Percentiles rank a stretch among this genome's conserved stretches.
These are phyloP conservation scores for Etia nguti DNA, from an alignment of 2,113 vertebrate species.

Conservation along the genomic window DNA sequence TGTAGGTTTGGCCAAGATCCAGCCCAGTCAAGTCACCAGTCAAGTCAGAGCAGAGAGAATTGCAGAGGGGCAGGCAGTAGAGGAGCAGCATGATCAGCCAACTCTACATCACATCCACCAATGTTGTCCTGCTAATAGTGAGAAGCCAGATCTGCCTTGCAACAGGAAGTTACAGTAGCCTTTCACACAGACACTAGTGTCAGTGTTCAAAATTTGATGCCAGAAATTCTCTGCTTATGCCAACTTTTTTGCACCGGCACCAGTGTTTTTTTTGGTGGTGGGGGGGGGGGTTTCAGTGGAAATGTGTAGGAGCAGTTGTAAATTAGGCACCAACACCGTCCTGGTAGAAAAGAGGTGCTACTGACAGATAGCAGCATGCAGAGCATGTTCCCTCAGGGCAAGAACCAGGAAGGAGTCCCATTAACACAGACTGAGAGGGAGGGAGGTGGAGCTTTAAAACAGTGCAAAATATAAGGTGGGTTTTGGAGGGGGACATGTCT, in stretches of 20 bases:
- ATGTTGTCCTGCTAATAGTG: background rate
- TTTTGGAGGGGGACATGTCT: background rate
- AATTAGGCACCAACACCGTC: background rate
- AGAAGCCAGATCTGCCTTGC: background rate
- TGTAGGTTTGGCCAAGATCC: background rate
- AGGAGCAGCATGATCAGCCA: conserved; percentile 15
- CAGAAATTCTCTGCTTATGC: background rate
- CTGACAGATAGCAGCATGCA: conserved; percentile 60
- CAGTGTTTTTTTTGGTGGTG: background rate
- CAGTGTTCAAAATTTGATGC: background rate
- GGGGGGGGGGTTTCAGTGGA: background rate
- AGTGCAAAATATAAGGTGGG: conserved; percentile 30
- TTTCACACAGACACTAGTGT: background rate
- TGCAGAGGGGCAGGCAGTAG: background rate
- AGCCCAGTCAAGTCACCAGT: background rate
- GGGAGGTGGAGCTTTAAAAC: conserved; percentile 9
- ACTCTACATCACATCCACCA: background rate
- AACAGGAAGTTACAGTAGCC: background rate
- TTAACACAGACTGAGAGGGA: conserved; percentile 47
- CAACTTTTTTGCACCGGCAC: background rate
- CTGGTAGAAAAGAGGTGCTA: background rate
- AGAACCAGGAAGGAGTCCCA: conserved; percentile 44
- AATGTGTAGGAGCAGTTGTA: background rate
- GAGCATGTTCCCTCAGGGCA: conserved; percentile 47
- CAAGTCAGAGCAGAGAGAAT: background rate